These are phyloP conservation scores for Anhinga rufa DNA, from an alignment of 2,113 vertebrate species.

Conservation along the genomic window DNA sequence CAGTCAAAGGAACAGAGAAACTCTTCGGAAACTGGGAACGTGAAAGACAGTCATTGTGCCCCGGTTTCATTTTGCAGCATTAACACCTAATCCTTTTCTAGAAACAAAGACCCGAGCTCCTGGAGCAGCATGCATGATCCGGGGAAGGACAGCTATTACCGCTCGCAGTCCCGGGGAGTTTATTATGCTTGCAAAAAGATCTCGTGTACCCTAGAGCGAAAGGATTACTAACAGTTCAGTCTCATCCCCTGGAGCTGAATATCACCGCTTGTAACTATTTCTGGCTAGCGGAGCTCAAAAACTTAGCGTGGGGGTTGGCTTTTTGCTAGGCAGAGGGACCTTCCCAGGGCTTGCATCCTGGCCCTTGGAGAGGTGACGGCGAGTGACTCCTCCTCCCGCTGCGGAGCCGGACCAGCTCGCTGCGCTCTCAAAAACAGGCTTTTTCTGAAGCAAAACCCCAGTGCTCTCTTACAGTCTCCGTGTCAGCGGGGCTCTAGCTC, in stretches of 20 bases:
- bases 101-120: slow-evolving; percentile 40
- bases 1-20: background rate
- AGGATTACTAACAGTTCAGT: background rate
- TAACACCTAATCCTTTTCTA: slow-evolving; percentile 19
- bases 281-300: background rate
- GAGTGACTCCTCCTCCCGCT: background rate
- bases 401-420: background rate
- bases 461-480: accelerated
- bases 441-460: background rate
- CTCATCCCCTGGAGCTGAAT: background rate
- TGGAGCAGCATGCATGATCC: background rate
- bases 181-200: slow-evolving; percentile 14
- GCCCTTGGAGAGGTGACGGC: background rate
- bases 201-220: background rate
- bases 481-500: background rate
- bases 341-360: background rate
- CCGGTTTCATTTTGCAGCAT: background rate
- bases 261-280: background rate
- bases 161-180: background rate
- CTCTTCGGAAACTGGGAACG: background rate
- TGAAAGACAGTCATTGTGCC: background rate
- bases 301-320: background rate
- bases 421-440: background rate
- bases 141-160: background rate
- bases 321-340: background rate